Base-by-base conservation (phyloP, 2,113 vertebrate genomes). In the Entomyzon cyanotis region DNA sequence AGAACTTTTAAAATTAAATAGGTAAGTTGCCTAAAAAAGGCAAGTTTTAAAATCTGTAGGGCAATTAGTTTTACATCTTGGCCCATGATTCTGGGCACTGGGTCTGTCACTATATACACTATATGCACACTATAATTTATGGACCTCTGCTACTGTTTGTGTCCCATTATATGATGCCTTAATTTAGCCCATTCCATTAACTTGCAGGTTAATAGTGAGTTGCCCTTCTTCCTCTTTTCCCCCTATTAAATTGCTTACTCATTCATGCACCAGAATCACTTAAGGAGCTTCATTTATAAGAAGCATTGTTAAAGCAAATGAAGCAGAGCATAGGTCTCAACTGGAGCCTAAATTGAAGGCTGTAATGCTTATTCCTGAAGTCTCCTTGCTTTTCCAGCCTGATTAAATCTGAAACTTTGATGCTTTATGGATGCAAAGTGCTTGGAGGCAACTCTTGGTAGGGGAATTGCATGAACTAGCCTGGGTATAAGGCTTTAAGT, bases 331-430 rank as follows among this genome's bases (percentile, higher is more conserved):
- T 63, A 80, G 89, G 93, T 82, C 79, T 95, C 71, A 93, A 93
- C 94, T 78, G 69, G 85, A 89, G 77, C 94, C 95, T 89, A 76
- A 56, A 93, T 35, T 74, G 94, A 97, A 97, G 91, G 62, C 94
- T 93, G 73, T 74, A 94, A 95, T 98, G 96, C 95, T 92, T 97
- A 97, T 96, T 97, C 95, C 91, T 96, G 42, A 94, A 95, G 92
- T 97, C 91, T 96, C 92, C 93, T 97, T 95, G 90, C 95, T 85
- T 83, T 94, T 96, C 97, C 90, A 97, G 88, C 89, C 89, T 46
- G 82, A 98, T 97, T 97, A 95, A 96, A 87, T 98, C 97, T 97
- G 96, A 96, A 97, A 97, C 88, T 93, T 96, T 71, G 86, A 71
- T 89, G 82, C 97, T 96, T 97, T 97, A 97, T 97, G 95, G 92